Evolutionary conservation across 1,140 invertebrate species (phyloP).

Genomic region (Mesaphorura yosii): DNA sequence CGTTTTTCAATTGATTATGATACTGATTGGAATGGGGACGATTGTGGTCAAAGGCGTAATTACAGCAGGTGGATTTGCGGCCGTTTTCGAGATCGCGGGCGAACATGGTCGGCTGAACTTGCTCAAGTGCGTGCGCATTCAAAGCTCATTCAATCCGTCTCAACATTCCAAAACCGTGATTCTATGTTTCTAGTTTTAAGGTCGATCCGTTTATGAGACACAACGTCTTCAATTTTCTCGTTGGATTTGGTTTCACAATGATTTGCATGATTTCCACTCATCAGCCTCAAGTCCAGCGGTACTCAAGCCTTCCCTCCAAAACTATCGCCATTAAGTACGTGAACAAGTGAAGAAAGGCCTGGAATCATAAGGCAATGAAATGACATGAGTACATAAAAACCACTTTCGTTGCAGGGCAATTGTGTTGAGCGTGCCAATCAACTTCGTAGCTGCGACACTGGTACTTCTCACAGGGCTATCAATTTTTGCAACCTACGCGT

Average conservation of each 20-base stretch:
- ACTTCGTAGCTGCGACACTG: conserved; percentile 15
- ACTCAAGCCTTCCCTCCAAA: conserved; percentile 16
- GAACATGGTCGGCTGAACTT: conserved; percentile 16
- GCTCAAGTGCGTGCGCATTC: conserved; percentile 24
- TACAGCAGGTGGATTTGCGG: conserved; percentile 4
- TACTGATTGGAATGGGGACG: conserved; percentile 23
- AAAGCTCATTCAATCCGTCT: too few relatives aligned
- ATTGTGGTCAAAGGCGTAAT: conserved; percentile 23
- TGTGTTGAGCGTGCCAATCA: conserved; percentile 18
- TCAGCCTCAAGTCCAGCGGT: conserved; percentile 20
- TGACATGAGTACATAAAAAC: conserved; percentile 13
- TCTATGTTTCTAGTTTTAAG: conserved; percentile 4
- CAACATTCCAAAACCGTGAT: not conserved
- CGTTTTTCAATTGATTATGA: conserved; percentile 25
- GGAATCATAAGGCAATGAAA: conserved; percentile 9
- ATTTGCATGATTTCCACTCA: conserved; percentile 5
- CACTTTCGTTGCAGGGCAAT: conserved; percentile 22
- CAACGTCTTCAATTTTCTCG: conserved; percentile 15
- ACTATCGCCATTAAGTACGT: conserved; percentile 10
- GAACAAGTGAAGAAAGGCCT: too few relatives aligned
- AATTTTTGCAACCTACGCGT: conserved; percentile 34
- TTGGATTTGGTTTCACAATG: conserved; percentile 10
- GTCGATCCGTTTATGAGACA: conserved; percentile 16
- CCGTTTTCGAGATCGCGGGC: conserved; percentile 1
- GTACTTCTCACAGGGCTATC: conserved; percentile 32